phyloP scores from a whole-genome alignment of 2,888 invertebrate species.

The Andrena trimmerana region DNA sequence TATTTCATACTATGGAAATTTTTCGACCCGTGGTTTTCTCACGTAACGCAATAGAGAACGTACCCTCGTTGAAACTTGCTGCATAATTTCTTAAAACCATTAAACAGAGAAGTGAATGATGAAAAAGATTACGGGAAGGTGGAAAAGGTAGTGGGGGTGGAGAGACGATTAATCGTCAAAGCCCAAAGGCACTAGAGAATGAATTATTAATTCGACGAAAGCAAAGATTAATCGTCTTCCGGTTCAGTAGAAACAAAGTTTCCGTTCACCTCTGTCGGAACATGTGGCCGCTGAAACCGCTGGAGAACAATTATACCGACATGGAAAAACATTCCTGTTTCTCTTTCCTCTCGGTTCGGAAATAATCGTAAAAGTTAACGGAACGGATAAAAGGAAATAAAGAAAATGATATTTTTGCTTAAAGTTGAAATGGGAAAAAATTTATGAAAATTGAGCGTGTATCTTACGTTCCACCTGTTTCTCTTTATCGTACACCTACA shows the following conservation, averaged over 20 bases:
- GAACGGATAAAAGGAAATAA: too few species aligned
- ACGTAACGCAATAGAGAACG: background rate
- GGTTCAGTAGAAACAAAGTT: slow-evolving; percentile 8
- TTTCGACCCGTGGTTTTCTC: background rate
- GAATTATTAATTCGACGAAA: slow-evolving; percentile 50
- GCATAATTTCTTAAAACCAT: slow-evolving; percentile 17
- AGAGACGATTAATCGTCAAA: slow-evolving; percentile 40
- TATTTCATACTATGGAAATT: background rate
- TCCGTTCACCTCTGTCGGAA: slow-evolving; percentile 13
- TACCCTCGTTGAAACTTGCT: background rate
- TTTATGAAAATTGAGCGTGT: too few species aligned
- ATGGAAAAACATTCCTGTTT: background rate
- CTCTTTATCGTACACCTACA: too few species aligned
- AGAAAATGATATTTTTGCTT: too few species aligned
- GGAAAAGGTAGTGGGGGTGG: slow-evolving; percentile 6
- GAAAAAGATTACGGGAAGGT: background rate
- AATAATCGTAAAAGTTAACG: background rate
- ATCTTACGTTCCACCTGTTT: too few species aligned
- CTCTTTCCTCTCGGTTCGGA: too few species aligned
- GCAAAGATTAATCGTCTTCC: slow-evolving; percentile 47
- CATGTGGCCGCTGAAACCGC: slow-evolving; percentile 1
- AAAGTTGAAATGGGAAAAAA: too few species aligned
- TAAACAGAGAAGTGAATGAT: background rate
- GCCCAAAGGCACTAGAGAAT: slow-evolving; percentile 25
- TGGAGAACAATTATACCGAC: background rate